Evolutionary conservation across 2,797 vertebrate species (phyloP), one percentile per base, ranked within the genome.

Genomic region (Pantherophis alleghaniensis): DNA sequence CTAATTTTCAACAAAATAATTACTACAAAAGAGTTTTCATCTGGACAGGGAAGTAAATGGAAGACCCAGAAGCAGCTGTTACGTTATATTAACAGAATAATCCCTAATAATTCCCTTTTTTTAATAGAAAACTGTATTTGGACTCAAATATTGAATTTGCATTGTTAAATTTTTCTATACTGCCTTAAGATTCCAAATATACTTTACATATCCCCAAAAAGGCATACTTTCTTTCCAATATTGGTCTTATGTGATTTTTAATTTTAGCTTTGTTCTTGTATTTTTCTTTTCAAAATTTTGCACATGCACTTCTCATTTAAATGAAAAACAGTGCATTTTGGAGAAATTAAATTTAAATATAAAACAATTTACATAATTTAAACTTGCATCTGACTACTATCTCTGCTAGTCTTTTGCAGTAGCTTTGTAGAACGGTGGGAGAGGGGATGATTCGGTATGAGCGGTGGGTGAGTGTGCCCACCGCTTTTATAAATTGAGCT

Each of bases 401-500:
- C 32, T 79, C 7, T 79, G 7, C 69, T 79, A 37, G 69, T 79
- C 69, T 74, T 79, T 79, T 79, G 10, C 69, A 79, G 32, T 3
- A 32, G 24, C 26, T 28, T 63, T 63, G 61, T 11, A 28, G 12
- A 63, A 11, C 11, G 4, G 10, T 1, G 1, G 61, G n/a, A 18
- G 66, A 37, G n/a, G n/a, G 14, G n/a, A 74, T 74, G 6, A 37
- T 74, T 74, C n/a, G 7, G 14, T 3, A 16, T 32, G n/a, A 74
- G 6, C 1, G 4, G 61, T 0, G 0, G 61, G 61, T 3, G 26
- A 63, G 60, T 26, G 7, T 9, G 4, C 1, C 26, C 26, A 4
- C 26, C 4, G 32, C 66, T 74, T 74, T 7, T 14, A 18, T 14
- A 37, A 37, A 18, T 7, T 32, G 14, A 32, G n/a, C 16, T 37